These are phyloP conservation scores for Lithophane ornitopus DNA, from an alignment of 2,888 invertebrate species.

Conservation along the genomic window DNA sequence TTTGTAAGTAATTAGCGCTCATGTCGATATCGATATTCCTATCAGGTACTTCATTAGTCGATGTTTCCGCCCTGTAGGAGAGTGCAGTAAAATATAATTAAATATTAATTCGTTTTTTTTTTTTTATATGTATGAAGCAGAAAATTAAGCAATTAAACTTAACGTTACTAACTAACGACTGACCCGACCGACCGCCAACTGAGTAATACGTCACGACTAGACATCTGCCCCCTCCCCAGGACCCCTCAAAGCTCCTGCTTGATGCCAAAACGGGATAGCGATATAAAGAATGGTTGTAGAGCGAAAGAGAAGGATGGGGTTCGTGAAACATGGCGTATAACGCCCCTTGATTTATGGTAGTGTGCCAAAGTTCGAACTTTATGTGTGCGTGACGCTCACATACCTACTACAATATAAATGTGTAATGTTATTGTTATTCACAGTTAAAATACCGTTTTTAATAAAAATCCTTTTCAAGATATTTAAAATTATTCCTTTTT, in stretches of 20 bases:
- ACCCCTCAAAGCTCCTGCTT: constrained; percentile 83
- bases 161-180: constrained; percentile 75
- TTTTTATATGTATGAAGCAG: constrained; percentile 59
- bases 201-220: constrained; percentile 90
- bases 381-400: constrained; percentile 84
- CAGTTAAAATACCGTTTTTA: constrained; percentile 53
- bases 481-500: constrained; percentile 46
- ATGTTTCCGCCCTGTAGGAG: constrained; percentile 69
- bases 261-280: constrained; percentile 82
- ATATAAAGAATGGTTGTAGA: constrained; percentile 78
- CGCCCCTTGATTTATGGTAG: constrained; percentile 91
- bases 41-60: constrained; percentile 82
- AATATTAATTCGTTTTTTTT: constrained; percentile 23
- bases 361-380: constrained; percentile 89
- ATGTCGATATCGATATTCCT: constrained; percentile 86
- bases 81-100: constrained; percentile 44
- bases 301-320: constrained; percentile 84
- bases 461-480: constrained; percentile 34
- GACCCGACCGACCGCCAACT: constrained; percentile 85
- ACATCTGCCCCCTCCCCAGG: constrained; percentile 86
- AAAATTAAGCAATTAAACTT: constrained; percentile 72
- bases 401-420: constrained; percentile 67
- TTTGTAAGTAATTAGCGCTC: constrained; percentile 86
- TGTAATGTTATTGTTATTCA: constrained; percentile 63
- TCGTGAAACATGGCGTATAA: constrained; percentile 91